Conservation (phyloP, 2,113 vertebrate genomes). For the Pomatorhinus ruficollis region DNA sequence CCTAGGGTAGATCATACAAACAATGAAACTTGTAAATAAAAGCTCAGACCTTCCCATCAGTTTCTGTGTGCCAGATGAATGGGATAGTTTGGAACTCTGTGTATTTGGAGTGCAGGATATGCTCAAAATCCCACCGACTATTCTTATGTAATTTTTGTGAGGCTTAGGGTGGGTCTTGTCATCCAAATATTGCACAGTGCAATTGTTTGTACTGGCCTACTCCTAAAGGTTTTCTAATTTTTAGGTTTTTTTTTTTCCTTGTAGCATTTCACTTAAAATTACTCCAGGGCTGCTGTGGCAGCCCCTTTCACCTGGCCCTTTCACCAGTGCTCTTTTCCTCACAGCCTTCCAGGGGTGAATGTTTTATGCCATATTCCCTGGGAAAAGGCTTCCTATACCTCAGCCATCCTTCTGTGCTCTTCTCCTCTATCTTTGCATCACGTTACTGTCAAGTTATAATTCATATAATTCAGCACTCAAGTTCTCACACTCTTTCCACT, state of each 20-base stretch:
- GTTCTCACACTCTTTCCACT: neutral
- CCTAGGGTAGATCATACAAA: neutral
- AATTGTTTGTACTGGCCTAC: neutral
- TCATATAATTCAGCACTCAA: neutral
- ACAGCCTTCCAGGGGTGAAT: neutral
- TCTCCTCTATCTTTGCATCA: neutral
- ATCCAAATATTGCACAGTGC: neutral
- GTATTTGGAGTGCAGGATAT: neutral
- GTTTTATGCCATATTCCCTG: neutral
- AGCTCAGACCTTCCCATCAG: neutral
- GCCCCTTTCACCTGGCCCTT: neutral
- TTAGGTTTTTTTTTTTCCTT: neutral
- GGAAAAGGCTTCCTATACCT: neutral
- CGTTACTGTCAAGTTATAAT: fast-evolving
- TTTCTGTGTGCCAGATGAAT: neutral
- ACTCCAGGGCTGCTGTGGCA: neutral
- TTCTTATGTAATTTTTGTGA: neutral
- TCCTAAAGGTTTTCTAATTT: neutral
- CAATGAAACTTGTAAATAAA: neutral
- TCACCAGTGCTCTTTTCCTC: neutral
- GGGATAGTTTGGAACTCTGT: neutral
- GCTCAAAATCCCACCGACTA: neutral
- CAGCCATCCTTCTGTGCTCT: neutral
- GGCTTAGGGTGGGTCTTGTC: neutral
- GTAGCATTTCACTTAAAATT: neutral